These are phyloP conservation scores for Aurelia aurita complex sp. Pacific DNA, from an alignment of 30 jellyfish, hydroid and myxozoan genomes.

Conservation along the genomic window DNA sequence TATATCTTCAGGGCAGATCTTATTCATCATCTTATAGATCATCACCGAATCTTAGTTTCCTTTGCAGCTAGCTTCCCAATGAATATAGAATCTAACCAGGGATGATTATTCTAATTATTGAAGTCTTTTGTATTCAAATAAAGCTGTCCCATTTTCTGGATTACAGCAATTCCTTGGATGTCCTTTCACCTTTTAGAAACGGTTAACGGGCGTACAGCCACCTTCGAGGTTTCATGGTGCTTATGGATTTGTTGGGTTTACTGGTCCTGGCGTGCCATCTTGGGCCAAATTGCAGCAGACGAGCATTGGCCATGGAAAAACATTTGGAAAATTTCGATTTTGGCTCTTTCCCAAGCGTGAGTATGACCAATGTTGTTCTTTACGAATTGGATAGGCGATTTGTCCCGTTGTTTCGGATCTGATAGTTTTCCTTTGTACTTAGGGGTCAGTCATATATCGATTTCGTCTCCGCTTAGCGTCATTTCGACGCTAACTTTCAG, in stretches of 20 bases:
- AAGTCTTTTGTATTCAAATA: not conserved
- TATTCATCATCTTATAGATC: too few species aligned
- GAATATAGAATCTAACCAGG: too few species aligned
- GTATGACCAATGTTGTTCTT: not conserved
- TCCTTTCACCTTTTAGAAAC: slow-evolving; percentile 16
- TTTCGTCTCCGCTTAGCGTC: too few species aligned
- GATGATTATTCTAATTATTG: not conserved
- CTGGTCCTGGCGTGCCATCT: slow-evolving; percentile 48
- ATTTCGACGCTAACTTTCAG: too few species aligned
- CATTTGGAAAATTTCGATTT: slow-evolving; percentile 14
- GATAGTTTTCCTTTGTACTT: too few species aligned
- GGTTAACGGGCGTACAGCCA: slow-evolving; percentile 19
- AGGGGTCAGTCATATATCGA: too few species aligned
- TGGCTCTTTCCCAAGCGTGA: slow-evolving; percentile 62
- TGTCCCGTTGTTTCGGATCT: too few species aligned
- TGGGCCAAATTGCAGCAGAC: slow-evolving; percentile 32
- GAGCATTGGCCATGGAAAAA: not conserved
- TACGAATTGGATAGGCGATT: not conserved
- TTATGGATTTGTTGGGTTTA: slow-evolving; percentile 45
- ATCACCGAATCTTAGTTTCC: too few species aligned
- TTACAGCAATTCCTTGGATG: too few species aligned
- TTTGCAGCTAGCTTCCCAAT: too few species aligned
- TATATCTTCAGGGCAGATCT: too few species aligned
- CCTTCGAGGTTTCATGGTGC: slow-evolving; percentile 23
- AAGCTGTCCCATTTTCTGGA: not conserved